phyloP scores from a whole-genome alignment of 1,140 invertebrate species.

The Matsumurasca onukii region DNA sequence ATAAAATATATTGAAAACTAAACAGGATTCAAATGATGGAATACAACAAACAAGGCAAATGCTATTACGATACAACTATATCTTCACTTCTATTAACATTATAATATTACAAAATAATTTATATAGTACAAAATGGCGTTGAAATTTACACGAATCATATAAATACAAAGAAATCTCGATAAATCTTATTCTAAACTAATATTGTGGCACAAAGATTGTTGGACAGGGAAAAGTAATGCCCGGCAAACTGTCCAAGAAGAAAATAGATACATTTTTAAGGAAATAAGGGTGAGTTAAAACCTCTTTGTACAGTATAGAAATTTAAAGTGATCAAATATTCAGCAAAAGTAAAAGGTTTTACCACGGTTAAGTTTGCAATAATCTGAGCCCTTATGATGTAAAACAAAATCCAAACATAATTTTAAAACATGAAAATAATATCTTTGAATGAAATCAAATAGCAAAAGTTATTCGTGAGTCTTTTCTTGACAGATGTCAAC shows the following conservation, averaged over 20 bases:
- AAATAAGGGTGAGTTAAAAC: no score
- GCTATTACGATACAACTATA: not conserved
- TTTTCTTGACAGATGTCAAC: no score
- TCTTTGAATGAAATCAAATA: no score
- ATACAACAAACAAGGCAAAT: constrained; percentile 18
- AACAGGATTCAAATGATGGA: not conserved
- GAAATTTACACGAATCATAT: constrained; percentile 25
- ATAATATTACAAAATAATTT: constrained; percentile 35
- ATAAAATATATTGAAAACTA: constrained; percentile 16
- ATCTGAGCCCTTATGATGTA: no score
- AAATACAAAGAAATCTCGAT: constrained; percentile 30
- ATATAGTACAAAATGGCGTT: constrained; percentile 32
- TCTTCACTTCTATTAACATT: constrained; percentile 11
- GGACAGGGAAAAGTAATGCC: not conserved
- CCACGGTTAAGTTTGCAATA: not conserved
- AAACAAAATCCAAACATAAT: no score
- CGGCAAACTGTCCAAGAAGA: no score
- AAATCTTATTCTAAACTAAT: constrained; percentile 27
- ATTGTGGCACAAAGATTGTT: constrained; percentile 5
- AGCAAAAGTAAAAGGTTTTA: not conserved
- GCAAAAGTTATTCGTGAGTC: no score
- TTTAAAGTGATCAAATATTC: no score
- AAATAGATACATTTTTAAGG: no score
- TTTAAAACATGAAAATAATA: no score
- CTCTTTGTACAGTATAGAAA: no score